Conservation (phyloP, 2,888 invertebrate species). For the Ormyrus rosae region DNA sequence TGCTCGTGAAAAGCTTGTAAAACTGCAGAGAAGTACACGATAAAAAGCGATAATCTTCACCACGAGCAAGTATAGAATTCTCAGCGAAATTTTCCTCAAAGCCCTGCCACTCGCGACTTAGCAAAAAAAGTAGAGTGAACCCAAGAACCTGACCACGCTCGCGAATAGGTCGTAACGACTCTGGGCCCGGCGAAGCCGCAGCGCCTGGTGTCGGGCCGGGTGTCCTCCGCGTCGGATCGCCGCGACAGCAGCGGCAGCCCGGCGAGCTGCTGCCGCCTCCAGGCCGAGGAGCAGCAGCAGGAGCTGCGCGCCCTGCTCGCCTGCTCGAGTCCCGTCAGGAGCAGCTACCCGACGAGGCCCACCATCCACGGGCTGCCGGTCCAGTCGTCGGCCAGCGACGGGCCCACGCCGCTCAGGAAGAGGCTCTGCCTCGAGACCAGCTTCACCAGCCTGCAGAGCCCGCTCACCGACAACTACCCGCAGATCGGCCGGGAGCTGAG, state of each 20-base stretch:
- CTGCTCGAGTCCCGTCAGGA: slow-evolving; percentile 78
- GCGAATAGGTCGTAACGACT: slow-evolving; percentile 83
- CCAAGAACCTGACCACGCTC: not conserved
- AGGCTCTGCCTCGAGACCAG: slow-evolving; percentile 85
- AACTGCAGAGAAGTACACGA: no score
- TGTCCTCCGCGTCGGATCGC: slow-evolving; percentile 70
- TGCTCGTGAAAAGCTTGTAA: no score
- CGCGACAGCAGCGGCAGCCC: slow-evolving; percentile 64
- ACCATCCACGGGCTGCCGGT: not conserved
- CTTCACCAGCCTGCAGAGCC: slow-evolving; percentile 83
- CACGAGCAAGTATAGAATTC: no score
- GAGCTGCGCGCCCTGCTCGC: slow-evolving; percentile 75
- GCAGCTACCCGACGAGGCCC: slow-evolving; percentile 61
- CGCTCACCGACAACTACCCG: slow-evolving; percentile 70
- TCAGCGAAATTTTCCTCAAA: no score
- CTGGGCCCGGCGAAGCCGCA: slow-evolving; percentile 89
- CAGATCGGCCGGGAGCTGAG: slow-evolving; percentile 72
- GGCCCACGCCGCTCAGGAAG: slow-evolving; percentile 67
- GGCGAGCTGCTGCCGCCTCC: slow-evolving; percentile 71
- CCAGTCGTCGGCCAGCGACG: slow-evolving; percentile 36
- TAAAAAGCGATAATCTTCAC: no score
- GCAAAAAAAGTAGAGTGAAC: no score
- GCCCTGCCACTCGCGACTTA: no score
- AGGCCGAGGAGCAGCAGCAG: slow-evolving; percentile 65
- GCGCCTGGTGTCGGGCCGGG: slow-evolving; percentile 75